A percentile compares a stretch with the other conserved stretches of the same genome.
Evolutionary conservation across 2,888 invertebrate genomes (phyloP).

Genomic region (Campopleginae sp.): DNA sequence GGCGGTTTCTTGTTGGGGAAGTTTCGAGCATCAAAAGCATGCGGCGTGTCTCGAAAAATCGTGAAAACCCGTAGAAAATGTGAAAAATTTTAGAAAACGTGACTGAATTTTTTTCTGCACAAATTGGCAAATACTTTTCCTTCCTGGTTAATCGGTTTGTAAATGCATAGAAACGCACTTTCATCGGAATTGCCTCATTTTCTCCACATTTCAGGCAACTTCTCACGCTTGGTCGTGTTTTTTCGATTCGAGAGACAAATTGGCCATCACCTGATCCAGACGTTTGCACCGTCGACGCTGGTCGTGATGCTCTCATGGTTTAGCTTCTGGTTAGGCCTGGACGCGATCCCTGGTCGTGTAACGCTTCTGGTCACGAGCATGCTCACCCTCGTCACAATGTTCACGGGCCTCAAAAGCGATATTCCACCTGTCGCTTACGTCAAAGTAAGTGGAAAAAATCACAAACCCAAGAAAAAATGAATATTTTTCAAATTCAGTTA

Average conservation of each 20-base stretch:
- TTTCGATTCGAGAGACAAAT: constrained; percentile 93
- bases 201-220: constrained; percentile 87
- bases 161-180: not conserved
- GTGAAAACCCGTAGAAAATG: not conserved
- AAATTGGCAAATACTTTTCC: not conserved
- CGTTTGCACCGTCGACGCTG: constrained; percentile 92
- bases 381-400: constrained; percentile 94
- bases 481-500: not conserved
- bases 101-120: not conserved
- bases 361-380: constrained; percentile 93
- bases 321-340: constrained; percentile 94
- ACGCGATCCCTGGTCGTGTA: constrained; percentile 93
- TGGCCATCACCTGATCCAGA: constrained; percentile 93
- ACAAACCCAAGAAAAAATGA: not conserved
- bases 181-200: not conserved
- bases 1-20: not conserved
- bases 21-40: not conserved
- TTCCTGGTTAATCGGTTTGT: not conserved
- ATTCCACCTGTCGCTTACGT: constrained; percentile 95
- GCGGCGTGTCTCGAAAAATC: not conserved
- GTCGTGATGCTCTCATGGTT: constrained; percentile 95
- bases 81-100: no score
- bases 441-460: constrained; percentile 87
- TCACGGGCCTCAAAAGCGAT: constrained; percentile 92
- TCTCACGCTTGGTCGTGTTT: constrained; percentile 91